A percentile compares a stretch with the other conserved stretches of the same genome.
Conservation (phyloP, 2,888 invertebrate species). For the Leptinotarsa haldemani region DNA sequence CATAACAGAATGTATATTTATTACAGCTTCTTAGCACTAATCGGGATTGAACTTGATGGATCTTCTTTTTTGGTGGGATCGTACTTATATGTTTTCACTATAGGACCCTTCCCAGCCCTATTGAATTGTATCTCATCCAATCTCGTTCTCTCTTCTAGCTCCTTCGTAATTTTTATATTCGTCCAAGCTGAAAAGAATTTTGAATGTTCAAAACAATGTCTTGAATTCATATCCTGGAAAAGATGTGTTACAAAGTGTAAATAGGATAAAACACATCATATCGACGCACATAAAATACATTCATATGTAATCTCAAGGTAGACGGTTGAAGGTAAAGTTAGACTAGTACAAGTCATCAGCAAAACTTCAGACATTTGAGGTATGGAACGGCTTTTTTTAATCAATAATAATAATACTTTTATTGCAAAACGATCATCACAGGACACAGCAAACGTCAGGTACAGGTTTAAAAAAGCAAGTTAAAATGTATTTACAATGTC, state of each 20-base stretch:
- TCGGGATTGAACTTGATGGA: constrained; percentile 58
- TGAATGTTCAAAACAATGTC: background rate
- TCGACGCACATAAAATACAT: no score
- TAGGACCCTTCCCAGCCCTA: constrained; percentile 86
- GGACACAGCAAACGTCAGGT: no score
- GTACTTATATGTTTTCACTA: constrained; percentile 87
- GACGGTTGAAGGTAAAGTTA: no score
- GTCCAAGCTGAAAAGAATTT: constrained; percentile 74
- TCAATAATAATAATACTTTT: no score
- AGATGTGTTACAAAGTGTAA: constrained; percentile 16
- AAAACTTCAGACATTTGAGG: no score
- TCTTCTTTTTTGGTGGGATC: constrained; percentile 77
- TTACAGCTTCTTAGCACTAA: constrained; percentile 71
- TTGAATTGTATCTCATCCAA: constrained; percentile 84
- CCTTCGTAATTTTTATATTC: constrained; percentile 82
- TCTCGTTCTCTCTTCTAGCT: constrained; percentile 80
- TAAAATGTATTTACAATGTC: no score
- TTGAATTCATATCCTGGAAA: constrained; percentile 7
- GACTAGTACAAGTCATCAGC: no score
- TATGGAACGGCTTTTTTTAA: no score
- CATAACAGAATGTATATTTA: constrained; percentile 26
- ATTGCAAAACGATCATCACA: no score
- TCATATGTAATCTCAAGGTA: no score
- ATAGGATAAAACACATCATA: no score
- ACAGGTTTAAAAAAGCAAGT: no score